Conservation (phyloP, 2,888 invertebrate species). For the Sarcophaga caerulescens region DNA sequence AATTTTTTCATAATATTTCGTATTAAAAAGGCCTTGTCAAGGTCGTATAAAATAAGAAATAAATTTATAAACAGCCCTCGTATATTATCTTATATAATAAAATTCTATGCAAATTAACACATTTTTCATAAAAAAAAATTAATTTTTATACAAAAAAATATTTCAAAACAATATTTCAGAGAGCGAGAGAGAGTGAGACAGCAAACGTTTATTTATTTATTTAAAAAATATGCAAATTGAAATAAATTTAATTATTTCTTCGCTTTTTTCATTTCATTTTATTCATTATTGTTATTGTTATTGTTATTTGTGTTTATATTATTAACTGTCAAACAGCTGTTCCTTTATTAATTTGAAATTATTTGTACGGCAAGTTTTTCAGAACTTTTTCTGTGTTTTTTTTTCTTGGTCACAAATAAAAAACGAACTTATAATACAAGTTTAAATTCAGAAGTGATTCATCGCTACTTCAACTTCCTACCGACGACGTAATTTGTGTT, state of each 20-base stretch:
- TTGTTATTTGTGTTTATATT: conserved; percentile 15
- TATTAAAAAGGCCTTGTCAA: not conserved
- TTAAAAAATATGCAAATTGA: not conserved
- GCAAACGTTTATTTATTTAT: not conserved
- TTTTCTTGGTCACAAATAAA: not conserved
- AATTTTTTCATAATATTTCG: not conserved
- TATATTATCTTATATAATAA: not conserved
- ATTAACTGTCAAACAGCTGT: conserved; percentile 9
- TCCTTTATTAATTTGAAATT: conserved; percentile 23
- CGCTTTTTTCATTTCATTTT: not conserved
- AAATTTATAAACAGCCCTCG: not conserved
- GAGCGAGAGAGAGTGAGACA: not conserved
- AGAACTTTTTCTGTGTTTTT: conserved; percentile 11
- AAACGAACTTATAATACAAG: conserved; percentile 36
- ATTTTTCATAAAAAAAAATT: no score
- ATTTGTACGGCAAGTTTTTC: conserved; percentile 10
- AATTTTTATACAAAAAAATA: not conserved
- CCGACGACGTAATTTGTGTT: conserved; percentile 18
- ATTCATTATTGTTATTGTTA: not conserved
- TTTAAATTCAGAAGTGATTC: conserved; percentile 63
- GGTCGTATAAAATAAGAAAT: not conserved
- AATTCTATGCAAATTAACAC: not conserved
- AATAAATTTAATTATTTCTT: conserved; percentile 20
- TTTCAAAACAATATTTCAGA: not conserved
- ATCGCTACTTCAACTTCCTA: conserved; percentile 65